Evolutionary conservation across 1,140 invertebrate species (phyloP), one percentile per base, ranked within the genome.

Genomic region (Mizuhopecten yessoensis): DNA sequence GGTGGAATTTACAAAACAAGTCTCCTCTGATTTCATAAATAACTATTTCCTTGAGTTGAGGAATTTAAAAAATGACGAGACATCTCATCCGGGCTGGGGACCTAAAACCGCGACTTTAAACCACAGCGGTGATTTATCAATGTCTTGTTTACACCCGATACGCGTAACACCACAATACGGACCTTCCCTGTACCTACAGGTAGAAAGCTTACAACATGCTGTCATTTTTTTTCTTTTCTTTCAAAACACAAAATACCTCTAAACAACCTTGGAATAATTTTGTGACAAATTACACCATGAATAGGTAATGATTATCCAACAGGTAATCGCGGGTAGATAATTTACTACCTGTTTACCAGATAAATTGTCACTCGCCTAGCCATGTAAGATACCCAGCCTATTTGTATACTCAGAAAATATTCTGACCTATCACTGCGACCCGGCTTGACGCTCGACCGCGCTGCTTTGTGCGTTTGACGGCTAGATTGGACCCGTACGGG

Each of bases 381-480:
- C 13, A 29, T 75, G 57, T 75, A 75, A 75, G 57, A 75, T 75
- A 75, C 57, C 57, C n/a, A 23, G 5, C 23, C 23, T 75, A 75
- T 75, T 45, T 75, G 57, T 75, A 75, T 75, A 75, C 57, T 29
- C 29, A 29, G 57, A 75, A 75, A 75, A 75, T 75, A 17, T 75
- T 75, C 9, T 75, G 57, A 75, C 57, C 57, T 75, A 75, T 75
- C 57, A 29, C 57, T 29, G 57, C 57, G 57, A 75, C 57, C 57
- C 57, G 57, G 57, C 57, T n/a, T n/a, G 57, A 75, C n/a, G 57
- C 57, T 75, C 17, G 57, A 75, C 57, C 57, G 57, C 57, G n/a
- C 57, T 11, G n/a, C 57, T 75, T 75, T 75, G 57, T 75, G 23
- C 5, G 57, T 75, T 75, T 75, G 57, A 75, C 57, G 23, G 57